phyloP scores from a whole-genome alignment of 53 echinoderm and acorn worm genomes.

The Astropecten irregularis region DNA sequence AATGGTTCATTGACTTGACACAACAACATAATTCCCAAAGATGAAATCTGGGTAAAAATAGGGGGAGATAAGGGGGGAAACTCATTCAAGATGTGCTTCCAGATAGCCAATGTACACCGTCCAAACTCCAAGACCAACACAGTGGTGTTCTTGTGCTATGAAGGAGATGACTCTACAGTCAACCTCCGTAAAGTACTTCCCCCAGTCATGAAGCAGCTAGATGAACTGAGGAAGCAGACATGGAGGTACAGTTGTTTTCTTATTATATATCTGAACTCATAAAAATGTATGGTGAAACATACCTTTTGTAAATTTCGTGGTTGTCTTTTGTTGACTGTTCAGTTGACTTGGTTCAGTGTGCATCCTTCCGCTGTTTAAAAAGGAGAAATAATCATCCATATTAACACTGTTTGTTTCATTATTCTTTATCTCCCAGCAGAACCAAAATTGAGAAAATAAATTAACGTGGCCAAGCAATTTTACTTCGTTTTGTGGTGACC shows the following conservation, averaged over 20 bases:
- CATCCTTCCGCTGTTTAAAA: no score
- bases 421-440: no score
- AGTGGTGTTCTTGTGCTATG: background rate
- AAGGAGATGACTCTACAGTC: background rate
- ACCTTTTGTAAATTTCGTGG: no score
- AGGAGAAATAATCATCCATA: no score
- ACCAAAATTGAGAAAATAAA: no score
- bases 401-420: no score
- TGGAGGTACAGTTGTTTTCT: background rate
- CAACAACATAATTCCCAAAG: slow-evolving; percentile 5
- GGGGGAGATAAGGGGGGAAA: slow-evolving; percentile 15
- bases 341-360: no score
- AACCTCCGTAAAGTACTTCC: slow-evolving; percentile 22
- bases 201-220: background rate
- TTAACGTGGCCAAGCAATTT: no score
- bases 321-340: no score
- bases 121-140: slow-evolving; percentile 30
- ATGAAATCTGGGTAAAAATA: slow-evolving; percentile 36
- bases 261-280: no score
- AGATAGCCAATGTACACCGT: slow-evolving; percentile 10
- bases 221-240: slow-evolving; percentile 7
- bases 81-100: slow-evolving; percentile 18
- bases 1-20: slow-evolving; percentile 21
- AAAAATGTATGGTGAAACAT: no score
- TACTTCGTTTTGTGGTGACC: no score